Evolutionary conservation across 2,113 vertebrate genomes (phyloP), one percentile per base, ranked within the genome.

Genomic region (Peromyscus leucopus): DNA sequence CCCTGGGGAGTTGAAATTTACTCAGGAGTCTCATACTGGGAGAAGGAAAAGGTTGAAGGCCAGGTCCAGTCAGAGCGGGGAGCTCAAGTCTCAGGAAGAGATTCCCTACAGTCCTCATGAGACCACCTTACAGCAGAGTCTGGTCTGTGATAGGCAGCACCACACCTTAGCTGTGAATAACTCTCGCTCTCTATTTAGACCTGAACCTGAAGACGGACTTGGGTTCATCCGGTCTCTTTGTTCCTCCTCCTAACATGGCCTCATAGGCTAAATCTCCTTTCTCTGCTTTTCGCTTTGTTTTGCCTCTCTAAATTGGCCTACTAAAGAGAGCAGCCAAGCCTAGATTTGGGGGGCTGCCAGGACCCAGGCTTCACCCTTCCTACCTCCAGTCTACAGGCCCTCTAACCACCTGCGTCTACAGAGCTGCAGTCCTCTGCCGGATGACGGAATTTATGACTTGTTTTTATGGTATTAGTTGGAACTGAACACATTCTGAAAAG

Each of bases 381-480:
- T 13, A 63, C 8, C 15, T 26, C 22, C 36, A 9, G 15, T 63
- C 28, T 28, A 5, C 36, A 42, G 13, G 16, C 69, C n/a, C 63
- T 91, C 55, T n/a, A 7, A 59, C 51, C 31, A 61, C 88, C 78
- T 28, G 76, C 78, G 88, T 31, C 13, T 57, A 69, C n/a, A 11
- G 63, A 78, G 65, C 63, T 11, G 0, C 42, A 75, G 31, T 89
- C 36, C 76, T 67, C 84, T 59, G n/a, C 63, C 84, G 51, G 4
- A 59, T 24, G 13, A 76, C 57, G 75, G 80, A 85, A 94, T 76
- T 65, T 87, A 67, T 36, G 48, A n/a, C 48, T 39, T 57, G 13
- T 79, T 78, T 94, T 83, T 42, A 92, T 82, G 93, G 88, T 94
- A 82, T 80, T 71, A 91, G 46, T 36, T 94, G 84, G 96, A 96